Percentiles rank a stretch among this genome's conserved stretches.
phyloP scores from a whole-genome alignment of 2,113 vertebrate species.

The Chinchilla lanigera region DNA sequence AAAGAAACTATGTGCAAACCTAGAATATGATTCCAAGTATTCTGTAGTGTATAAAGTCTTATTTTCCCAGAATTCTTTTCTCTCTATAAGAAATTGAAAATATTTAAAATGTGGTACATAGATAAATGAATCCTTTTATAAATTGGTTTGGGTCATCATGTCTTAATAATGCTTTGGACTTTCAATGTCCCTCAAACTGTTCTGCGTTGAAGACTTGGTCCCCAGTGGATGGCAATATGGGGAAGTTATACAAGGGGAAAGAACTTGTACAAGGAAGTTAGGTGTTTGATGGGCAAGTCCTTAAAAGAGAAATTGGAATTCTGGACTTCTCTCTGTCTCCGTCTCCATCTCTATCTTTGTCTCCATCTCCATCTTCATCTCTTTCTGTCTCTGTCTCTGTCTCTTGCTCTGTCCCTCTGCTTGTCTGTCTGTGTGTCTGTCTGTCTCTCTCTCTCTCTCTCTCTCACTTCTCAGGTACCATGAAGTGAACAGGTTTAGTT shows the following conservation, averaged over 20 bases:
- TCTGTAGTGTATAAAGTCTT: not conserved
- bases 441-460: too few species aligned
- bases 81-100: not conserved
- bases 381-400: not conserved
- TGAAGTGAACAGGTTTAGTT: not conserved
- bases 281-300: too few species aligned
- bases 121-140: not conserved
- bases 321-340: not conserved
- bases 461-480: not conserved
- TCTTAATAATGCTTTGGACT: not conserved
- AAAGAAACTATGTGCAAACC: too few species aligned
- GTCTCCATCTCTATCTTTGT: not conserved
- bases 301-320: not conserved
- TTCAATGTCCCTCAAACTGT: not conserved
- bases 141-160: not conserved
- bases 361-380: fast-evolving
- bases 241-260: not conserved
- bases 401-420: not conserved
- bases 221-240: not conserved
- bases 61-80: not conserved
- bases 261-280: not conserved
- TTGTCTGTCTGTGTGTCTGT: fast-evolving
- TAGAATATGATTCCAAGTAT: not conserved
- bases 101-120: not conserved
- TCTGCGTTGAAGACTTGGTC: not conserved